Conservation (phyloP, 1,140 invertebrate genomes). For the Holcopasites calliopsidis region DNA sequence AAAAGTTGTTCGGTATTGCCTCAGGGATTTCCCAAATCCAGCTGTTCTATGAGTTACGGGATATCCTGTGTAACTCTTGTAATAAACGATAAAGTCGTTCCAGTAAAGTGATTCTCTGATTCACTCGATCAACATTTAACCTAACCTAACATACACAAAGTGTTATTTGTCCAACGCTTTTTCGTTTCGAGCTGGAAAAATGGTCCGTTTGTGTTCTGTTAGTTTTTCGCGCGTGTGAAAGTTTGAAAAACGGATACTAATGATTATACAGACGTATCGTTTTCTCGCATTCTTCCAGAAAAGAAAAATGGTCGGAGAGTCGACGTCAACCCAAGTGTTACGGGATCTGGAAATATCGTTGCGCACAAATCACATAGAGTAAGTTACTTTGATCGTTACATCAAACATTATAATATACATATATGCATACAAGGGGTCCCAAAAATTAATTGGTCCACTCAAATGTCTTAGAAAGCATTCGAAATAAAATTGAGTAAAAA, state of each 20-base stretch:
- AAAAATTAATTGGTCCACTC: no score
- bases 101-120: no score
- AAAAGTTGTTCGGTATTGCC: no score
- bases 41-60: no score
- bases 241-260: constrained; percentile 66
- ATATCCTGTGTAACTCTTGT: no score
- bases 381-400: constrained; percentile 78
- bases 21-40: no score
- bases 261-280: constrained; percentile 77
- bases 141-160: neutral
- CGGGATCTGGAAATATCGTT: constrained; percentile 99
- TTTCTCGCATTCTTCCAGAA: constrained; percentile 88
- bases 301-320: constrained; percentile 97
- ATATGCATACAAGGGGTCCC: no score
- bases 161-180: neutral
- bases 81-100: no score
- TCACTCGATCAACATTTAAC: neutral
- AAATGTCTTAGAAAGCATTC: no score
- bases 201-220: constrained; percentile 37
- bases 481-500: no score
- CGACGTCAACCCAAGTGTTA: constrained; percentile 98
- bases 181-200: constrained; percentile 20
- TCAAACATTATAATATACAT: no score
- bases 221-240: constrained; percentile 17
- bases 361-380: constrained; percentile 99